phyloP scores from a whole-genome alignment of 1,140 invertebrate genomes.

The Artemia franciscana region DNA sequence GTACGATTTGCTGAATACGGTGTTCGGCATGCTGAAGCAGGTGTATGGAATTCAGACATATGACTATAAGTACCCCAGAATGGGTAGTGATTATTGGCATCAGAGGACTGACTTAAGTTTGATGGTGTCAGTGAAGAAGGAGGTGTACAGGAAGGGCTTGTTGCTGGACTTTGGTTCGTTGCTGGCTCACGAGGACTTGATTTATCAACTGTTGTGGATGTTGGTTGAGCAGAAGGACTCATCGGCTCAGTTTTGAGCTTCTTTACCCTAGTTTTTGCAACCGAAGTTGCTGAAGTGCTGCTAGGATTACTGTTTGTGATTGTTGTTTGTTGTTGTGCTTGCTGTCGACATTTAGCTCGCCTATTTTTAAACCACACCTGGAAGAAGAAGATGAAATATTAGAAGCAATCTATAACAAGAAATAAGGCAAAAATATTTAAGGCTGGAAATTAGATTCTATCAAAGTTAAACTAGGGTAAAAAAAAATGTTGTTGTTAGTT shows the following conservation, averaged over 20 bases:
- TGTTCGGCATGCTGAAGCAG: background rate
- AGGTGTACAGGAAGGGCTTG: background rate
- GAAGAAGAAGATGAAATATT: background rate
- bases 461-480: no score
- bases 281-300: background rate
- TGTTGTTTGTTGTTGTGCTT: constrained; percentile 10
- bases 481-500: no score
- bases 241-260: background rate
- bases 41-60: background rate
- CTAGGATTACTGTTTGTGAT: background rate
- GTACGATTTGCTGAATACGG: background rate
- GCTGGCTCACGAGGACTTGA: background rate
- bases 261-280: background rate
- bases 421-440: no score
- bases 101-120: background rate
- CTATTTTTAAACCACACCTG: constrained; percentile 18
- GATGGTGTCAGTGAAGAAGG: background rate
- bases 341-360: constrained; percentile 16
- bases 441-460: no score
- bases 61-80: background rate
- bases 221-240: background rate
- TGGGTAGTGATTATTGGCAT: background rate
- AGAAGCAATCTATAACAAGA: no score
- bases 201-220: background rate
- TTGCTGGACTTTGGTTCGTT: background rate